phyloP scores from a whole-genome alignment of 2,113 vertebrate genomes.

The Hiodon alosoides region DNA sequence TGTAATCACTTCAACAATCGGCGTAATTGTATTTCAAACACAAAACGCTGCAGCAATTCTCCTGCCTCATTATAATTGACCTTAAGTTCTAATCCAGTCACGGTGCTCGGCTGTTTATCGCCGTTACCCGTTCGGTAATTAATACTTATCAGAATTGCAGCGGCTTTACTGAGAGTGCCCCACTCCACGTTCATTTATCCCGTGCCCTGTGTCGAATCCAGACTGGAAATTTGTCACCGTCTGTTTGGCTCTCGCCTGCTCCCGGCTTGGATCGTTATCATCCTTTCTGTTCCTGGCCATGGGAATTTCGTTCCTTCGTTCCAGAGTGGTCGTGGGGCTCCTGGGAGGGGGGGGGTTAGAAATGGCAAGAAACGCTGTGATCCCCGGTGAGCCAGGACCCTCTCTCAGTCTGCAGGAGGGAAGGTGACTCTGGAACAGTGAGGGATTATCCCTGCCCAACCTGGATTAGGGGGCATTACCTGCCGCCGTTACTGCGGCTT shows the following conservation, averaged over 20 bases:
- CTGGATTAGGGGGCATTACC: conserved; percentile 6
- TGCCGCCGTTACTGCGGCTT: neutral
- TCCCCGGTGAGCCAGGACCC: neutral
- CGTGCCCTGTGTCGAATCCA: neutral
- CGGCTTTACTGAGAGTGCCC: neutral
- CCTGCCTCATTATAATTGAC: conserved; percentile 17
- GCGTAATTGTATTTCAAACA: conserved; percentile 9
- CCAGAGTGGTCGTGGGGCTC: too few relatives aligned
- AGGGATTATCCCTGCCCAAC: conserved; percentile 11
- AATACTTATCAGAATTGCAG: conserved; percentile 15
- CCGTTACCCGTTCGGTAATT: conserved; percentile 12
- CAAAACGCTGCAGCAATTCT: neutral
- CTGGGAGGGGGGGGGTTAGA: neutral
- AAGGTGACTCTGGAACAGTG: too few relatives aligned
- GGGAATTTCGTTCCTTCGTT: too few relatives aligned
- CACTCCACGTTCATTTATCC: neutral
- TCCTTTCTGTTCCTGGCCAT: too few relatives aligned
- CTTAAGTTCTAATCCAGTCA: conserved; percentile 2
- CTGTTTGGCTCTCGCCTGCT: neutral
- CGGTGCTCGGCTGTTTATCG: conserved; percentile 2
- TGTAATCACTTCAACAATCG: conserved; percentile 11
- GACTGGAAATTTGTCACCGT: neutral
- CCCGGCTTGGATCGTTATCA: neutral
- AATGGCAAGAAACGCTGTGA: neutral
- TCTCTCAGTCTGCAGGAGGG: neutral